Evolutionary conservation across 2,888 invertebrate genomes (phyloP).

Genomic region (Ornithoptera alexandrae): DNA sequence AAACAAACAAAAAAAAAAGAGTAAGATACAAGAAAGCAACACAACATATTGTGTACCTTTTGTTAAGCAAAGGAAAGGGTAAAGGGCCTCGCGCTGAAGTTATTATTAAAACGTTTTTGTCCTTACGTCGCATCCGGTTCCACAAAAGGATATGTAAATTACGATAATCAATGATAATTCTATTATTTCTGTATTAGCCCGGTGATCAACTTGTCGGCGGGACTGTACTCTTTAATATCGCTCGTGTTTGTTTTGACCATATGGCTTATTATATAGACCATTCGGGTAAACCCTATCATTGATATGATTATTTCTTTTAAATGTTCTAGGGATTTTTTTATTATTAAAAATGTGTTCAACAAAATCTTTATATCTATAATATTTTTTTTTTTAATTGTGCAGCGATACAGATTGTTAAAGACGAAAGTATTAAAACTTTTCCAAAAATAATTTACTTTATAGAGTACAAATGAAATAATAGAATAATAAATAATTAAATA

Average conservation of each 20-base stretch:
- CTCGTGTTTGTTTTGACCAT: conserved; percentile 2
- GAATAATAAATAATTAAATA: no score
- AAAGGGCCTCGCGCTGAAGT: conserved; percentile 71
- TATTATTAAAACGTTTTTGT: conserved; percentile 80
- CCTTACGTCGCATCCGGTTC: conserved; percentile 73
- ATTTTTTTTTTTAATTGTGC: no score
- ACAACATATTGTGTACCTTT: conserved; percentile 77
- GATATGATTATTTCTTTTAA: background rate
- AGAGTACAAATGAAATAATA: no score
- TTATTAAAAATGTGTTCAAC: no score
- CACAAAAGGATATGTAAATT: conserved; percentile 75
- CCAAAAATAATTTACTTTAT: no score
- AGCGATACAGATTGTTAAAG: no score
- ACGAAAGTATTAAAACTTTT: no score
- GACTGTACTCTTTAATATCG: conserved; percentile 38
- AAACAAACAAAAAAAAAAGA: conserved; percentile 41
- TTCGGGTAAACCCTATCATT: conserved; percentile 6
- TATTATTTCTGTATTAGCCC: conserved; percentile 70
- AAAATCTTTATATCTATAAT: no score
- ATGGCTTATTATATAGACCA: background rate
- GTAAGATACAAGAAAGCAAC: conserved; percentile 53
- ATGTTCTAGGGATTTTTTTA: no score
- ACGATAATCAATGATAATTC: conserved; percentile 78
- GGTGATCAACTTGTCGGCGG: conserved; percentile 72
- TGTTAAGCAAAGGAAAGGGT: conserved; percentile 72